These are phyloP conservation scores for Blastomussa wellsi DNA, from an alignment of 92 coral and sea anemone species.

Conservation along the genomic window DNA sequence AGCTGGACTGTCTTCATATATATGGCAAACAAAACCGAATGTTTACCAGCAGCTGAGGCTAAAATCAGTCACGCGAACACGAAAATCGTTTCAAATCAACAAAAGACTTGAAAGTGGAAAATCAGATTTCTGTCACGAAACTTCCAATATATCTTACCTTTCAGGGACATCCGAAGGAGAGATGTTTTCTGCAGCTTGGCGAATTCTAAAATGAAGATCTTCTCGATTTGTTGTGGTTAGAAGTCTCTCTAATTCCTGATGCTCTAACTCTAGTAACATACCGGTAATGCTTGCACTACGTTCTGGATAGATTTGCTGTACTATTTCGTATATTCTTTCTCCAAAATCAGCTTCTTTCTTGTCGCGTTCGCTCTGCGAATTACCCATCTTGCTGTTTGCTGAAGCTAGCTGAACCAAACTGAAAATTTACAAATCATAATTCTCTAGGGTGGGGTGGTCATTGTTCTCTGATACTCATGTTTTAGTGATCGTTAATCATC, in stretches of 20 bases:
- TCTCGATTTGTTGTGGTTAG: conserved; percentile 28
- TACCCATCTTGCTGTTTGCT: conserved; percentile 28
- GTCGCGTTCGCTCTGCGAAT: conserved; percentile 34
- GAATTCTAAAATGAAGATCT: conserved; percentile 51
- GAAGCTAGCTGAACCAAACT: no score
- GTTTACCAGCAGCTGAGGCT: neutral
- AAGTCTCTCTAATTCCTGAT: conserved; percentile 47
- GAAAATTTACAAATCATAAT: no score
- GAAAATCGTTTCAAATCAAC: neutral
- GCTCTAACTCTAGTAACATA: conserved; percentile 72
- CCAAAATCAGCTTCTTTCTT: conserved; percentile 45
- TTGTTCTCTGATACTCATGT: neutral
- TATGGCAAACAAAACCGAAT: neutral
- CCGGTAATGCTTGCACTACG: conserved; percentile 72
- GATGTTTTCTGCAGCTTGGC: conserved; percentile 44
- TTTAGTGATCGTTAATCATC: neutral
- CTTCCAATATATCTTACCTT: neutral
- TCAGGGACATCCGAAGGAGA: neutral
- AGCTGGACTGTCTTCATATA: neutral
- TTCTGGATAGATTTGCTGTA: conserved; percentile 54
- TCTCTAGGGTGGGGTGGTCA: conserved; percentile 27
- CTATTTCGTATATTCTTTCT: conserved; percentile 59
- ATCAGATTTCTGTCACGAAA: neutral
- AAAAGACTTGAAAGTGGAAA: neutral
- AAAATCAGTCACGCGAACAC: conserved; percentile 17